Conservation (phyloP, 1,140 invertebrate genomes). For the Dolichoris vasculosae region DNA sequence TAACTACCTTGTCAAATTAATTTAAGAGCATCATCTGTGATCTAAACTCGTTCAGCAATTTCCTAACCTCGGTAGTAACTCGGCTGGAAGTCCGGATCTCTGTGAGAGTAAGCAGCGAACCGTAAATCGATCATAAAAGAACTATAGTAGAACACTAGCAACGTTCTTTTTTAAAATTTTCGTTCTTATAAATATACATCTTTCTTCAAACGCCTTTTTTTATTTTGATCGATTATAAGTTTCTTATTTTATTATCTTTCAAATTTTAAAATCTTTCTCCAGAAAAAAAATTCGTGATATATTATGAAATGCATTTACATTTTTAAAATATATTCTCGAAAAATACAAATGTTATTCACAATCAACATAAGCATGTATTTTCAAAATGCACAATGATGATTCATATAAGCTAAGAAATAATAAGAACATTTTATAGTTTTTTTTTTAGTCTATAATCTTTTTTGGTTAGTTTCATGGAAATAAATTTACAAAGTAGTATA, state of each 20-base stretch:
- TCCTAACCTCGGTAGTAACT: conserved; percentile 51
- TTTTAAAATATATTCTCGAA: no score
- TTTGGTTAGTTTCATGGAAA: no score
- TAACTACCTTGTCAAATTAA: neutral
- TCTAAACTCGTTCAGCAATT: conserved; percentile 55
- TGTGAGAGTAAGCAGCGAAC: conserved; percentile 24
- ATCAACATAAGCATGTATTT: no score
- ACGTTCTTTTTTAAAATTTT: neutral
- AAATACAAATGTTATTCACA: no score
- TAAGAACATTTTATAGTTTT: no score
- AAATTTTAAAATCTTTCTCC: no score
- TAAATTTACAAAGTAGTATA: no score
- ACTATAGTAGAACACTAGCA: neutral
- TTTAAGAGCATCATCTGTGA: conserved; percentile 23
- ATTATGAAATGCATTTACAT: no score
- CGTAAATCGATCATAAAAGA: conserved; percentile 24
- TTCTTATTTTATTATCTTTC: neutral
- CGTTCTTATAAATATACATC: neutral
- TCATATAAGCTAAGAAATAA: no score
- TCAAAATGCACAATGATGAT: no score
- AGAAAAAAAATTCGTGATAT: no score
- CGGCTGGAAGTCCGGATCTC: conserved; percentile 53
- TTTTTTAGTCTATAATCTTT: no score
- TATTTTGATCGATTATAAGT: neutral
- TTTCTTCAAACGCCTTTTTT: neutral